Conservation (phyloP, 2,113 vertebrate genomes). For the Chamaea fasciata region DNA sequence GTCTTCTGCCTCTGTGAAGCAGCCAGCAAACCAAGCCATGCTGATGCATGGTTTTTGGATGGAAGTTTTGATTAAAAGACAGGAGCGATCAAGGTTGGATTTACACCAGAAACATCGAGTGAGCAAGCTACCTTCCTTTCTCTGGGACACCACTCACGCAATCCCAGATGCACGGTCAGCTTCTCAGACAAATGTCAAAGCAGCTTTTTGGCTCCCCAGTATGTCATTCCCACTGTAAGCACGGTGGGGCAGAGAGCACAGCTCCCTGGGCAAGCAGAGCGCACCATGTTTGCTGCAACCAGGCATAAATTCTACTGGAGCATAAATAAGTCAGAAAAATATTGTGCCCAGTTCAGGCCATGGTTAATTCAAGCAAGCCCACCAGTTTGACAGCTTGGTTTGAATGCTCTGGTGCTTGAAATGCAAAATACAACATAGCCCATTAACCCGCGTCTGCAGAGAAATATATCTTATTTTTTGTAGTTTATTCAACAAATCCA, state of each 20-base stretch:
- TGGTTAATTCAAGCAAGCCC: slow-evolving; percentile 7
- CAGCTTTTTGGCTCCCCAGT: not conserved
- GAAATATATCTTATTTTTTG: slow-evolving; percentile 22
- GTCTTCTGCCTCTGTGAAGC: not conserved
- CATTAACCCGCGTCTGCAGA: not conserved
- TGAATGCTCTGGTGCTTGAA: slow-evolving; percentile 10
- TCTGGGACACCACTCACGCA: not conserved
- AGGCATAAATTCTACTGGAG: not conserved
- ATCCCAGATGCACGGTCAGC: not conserved
- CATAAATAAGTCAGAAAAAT: not conserved
- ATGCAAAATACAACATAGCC: slow-evolving; percentile 47
- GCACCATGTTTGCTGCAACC: accelerated
- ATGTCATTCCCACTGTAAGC: not conserved
- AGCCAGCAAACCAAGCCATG: not conserved
- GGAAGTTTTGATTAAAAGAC: not conserved
- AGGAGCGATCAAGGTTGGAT: not conserved
- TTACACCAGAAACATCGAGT: not conserved
- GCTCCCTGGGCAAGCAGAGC: not conserved
- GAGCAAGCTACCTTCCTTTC: not conserved
- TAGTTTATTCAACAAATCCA: slow-evolving; percentile 44
- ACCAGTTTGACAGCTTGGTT: slow-evolving; percentile 33
- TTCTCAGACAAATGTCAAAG: not conserved
- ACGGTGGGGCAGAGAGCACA: not conserved
- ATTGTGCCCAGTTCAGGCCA: not conserved
- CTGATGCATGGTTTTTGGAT: not conserved